phyloP scores from a whole-genome alignment of 92 coral and sea anemone genomes.

The Zoanthus solanderi region DNA sequence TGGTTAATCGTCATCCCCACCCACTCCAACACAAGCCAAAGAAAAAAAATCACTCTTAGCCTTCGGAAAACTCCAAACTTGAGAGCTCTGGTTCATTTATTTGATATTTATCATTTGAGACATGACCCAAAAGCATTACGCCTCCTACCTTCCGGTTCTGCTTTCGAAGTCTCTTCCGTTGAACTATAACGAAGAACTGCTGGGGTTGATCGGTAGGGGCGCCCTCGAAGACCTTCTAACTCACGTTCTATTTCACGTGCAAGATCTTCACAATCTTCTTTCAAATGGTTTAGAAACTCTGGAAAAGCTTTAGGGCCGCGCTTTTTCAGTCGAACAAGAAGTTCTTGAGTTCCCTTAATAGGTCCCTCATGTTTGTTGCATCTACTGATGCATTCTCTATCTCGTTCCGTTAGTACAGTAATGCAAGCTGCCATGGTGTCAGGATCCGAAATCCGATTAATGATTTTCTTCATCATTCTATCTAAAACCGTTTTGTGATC shows the following conservation, averaged over 20 bases:
- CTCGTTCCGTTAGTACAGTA: not conserved
- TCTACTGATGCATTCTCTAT: not conserved
- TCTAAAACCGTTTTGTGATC: slow-evolving; percentile 3
- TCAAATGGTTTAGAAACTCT: not conserved
- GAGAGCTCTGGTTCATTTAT: no score
- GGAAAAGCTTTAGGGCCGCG: slow-evolving; percentile 9
- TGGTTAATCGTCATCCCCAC: no score
- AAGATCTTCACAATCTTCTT: not conserved
- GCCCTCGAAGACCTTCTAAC: not conserved
- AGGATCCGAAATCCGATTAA: not conserved
- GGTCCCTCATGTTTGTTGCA: not conserved
- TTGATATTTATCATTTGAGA: not conserved
- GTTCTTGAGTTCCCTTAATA: not conserved
- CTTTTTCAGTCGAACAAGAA: slow-evolving; percentile 15
- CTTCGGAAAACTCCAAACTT: no score
- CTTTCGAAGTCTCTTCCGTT: not conserved
- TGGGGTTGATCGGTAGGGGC: slow-evolving; percentile 10
- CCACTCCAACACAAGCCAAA: no score
- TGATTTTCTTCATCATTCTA: not conserved
- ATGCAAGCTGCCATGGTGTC: not conserved
- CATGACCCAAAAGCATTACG: not conserved
- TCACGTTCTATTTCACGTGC: not conserved
- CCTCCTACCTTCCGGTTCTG: not conserved
- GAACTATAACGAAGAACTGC: not conserved
- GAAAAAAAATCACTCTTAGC: no score